Evolutionary conservation across 2,888 invertebrate genomes (phyloP).

Genomic region (Phyllotreta cruciferae): DNA sequence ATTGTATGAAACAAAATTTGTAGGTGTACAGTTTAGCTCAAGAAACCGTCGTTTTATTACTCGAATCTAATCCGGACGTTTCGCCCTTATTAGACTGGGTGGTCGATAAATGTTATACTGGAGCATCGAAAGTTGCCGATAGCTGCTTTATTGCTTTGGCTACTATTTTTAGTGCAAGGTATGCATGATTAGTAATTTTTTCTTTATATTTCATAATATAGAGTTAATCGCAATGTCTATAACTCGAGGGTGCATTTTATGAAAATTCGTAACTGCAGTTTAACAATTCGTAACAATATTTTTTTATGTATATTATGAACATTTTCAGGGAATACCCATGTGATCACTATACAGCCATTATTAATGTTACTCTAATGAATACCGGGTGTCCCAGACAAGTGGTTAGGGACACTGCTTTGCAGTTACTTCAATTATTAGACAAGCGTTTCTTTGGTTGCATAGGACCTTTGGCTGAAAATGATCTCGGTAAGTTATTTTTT

Average conservation of each 20-base stretch:
- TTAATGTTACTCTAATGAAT: constrained; percentile 96
- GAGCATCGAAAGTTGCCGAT: constrained; percentile 88
- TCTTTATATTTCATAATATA: neutral
- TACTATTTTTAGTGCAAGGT: constrained; percentile 96
- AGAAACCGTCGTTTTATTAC: constrained; percentile 89
- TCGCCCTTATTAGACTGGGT: constrained; percentile 95
- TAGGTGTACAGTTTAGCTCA: constrained; percentile 90
- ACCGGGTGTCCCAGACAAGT: constrained; percentile 91
- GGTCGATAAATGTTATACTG: constrained; percentile 96
- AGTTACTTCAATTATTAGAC: constrained; percentile 91
- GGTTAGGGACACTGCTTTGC: constrained; percentile 93
- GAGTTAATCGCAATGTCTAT: no score
- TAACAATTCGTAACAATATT: neutral
- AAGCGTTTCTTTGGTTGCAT: constrained; percentile 92
- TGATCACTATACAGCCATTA: constrained; percentile 96
- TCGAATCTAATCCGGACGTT: constrained; percentile 95
- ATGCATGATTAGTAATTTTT: constrained; percentile 28
- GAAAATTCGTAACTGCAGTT: no score
- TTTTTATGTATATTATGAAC: constrained; percentile 9
- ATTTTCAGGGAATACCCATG: constrained; percentile 89
- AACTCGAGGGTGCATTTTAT: no score
- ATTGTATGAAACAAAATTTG: constrained; percentile 37
- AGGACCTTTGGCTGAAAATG: constrained; percentile 75
- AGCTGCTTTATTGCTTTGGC: constrained; percentile 96
- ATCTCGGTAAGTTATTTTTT: constrained; percentile 65